These are phyloP conservation scores for Hydroisotoma schaefferi DNA, from an alignment of 2,888 invertebrate species.

Conservation along the genomic window DNA sequence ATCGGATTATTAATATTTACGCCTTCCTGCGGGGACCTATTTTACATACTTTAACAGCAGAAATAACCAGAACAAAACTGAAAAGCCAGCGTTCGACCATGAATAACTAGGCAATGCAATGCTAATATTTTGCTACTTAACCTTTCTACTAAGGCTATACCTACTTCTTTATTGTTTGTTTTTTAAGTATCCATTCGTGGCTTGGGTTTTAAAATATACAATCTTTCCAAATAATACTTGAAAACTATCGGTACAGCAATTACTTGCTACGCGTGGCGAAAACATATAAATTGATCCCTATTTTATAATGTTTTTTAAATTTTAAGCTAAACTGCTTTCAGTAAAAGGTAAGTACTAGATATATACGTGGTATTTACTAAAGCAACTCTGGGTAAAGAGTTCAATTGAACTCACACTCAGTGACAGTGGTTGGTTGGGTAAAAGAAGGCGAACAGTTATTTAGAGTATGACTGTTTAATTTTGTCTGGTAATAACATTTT, in stretches of 20 bases:
- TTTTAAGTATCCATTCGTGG: too few species aligned
- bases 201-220: neutral
- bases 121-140: neutral
- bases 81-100: constrained; percentile 18
- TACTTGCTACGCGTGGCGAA: too few species aligned
- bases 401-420: neutral
- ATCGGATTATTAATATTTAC: constrained; percentile 20
- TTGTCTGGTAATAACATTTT: neutral
- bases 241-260: neutral
- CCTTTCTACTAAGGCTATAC: neutral
- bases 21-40: constrained; percentile 19
- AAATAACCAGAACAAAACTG: constrained; percentile 20
- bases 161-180: neutral
- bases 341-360: too few species aligned
- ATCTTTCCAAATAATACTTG: neutral
- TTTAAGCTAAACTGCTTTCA: too few species aligned
- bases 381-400: too few species aligned
- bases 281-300: too few species aligned
- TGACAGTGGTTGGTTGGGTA: neutral
- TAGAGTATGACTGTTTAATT: neutral
- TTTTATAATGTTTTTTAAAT: too few species aligned
- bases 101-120: too few species aligned
- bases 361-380: too few species aligned
- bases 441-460: neutral
- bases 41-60: constrained; percentile 23